Conservation (phyloP, 2,113 vertebrate species). For the Gobiocypris rarus region DNA sequence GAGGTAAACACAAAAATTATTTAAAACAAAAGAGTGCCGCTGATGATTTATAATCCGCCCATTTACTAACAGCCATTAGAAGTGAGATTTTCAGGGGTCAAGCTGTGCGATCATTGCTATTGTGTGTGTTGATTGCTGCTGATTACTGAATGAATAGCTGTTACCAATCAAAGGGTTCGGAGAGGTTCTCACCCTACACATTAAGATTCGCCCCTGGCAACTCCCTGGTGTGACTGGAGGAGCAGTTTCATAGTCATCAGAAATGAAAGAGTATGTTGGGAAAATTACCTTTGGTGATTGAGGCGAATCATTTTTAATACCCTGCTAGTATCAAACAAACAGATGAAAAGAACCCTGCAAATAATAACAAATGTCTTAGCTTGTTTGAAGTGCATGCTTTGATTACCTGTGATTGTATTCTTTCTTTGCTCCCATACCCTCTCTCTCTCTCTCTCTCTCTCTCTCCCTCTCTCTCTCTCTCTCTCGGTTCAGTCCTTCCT, state of each 20-base stretch:
- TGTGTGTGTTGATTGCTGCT: slow-evolving; percentile 57
- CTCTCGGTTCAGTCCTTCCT: background rate
- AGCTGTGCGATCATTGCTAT: slow-evolving; percentile 51
- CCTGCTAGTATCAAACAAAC: slow-evolving; percentile 49
- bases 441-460: background rate
- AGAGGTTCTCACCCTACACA: slow-evolving; percentile 30
- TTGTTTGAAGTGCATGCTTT: slow-evolving; percentile 58
- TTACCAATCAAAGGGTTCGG: slow-evolving; percentile 48
- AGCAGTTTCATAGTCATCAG: slow-evolving; percentile 16
- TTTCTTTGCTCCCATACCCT: slow-evolving; percentile 16
- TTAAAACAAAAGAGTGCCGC: background rate
- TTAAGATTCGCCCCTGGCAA: slow-evolving; percentile 37
- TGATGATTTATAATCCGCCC: background rate
- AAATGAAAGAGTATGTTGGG: slow-evolving; percentile 21
- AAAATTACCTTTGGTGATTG: slow-evolving; percentile 57
- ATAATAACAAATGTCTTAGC: slow-evolving; percentile 55
- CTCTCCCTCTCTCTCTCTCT: background rate
- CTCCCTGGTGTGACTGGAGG: slow-evolving; percentile 20
- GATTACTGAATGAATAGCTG: slow-evolving; percentile 60
- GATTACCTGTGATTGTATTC: slow-evolving; percentile 36
- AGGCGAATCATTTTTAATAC: slow-evolving; percentile 60
- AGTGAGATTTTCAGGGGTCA: slow-evolving; percentile 44
- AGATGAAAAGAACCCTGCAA: slow-evolving; percentile 53
- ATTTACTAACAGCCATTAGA: slow-evolving; percentile 15
- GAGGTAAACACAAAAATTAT: background rate